Evolutionary conservation across 1,140 invertebrate species (phyloP), one percentile per base, ranked within the genome.

Genomic region (Platyura marginata): DNA sequence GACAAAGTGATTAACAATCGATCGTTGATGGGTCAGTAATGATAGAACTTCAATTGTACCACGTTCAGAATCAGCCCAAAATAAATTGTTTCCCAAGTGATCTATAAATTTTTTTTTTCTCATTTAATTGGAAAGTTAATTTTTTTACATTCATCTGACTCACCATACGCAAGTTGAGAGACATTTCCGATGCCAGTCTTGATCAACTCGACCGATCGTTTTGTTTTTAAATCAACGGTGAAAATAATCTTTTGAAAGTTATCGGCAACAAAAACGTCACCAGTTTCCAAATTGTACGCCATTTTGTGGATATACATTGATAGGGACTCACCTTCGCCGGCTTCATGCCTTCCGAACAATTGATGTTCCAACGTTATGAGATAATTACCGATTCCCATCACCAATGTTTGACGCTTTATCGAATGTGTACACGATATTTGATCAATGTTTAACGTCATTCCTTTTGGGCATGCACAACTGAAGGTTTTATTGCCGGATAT

Each of bases 391-490:
- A 65, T 34, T 3, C 58, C 66, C 3, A 66, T 41, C 0, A 61
- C 57, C 2, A 71, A 39, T 0, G 56, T 51, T 32, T 69, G 64
- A 18, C 54, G 57, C 40, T 66, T 61, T 25, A 48, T 49, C 3
- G 51, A 60, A 61, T 66, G 56, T 45, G 47, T 55, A 47, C 77
- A 80, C 2, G 61, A 67, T 5, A 62, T 63, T 22, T 59, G 54
- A 51, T 78, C 69, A 0, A 21, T 6, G 2, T 50, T 46, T 1
- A 83, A 51, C 23, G 56, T 50, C 54, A 82, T 79, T 13, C 79
- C 75, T 21, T 79, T 67, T 0, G 85, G 80, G 53, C 90, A 95
- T 5, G 72, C 76, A 59, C 90, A 95, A 0, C 65, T 66, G 50
- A 74, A 77, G 0, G 56, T 64, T 1, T 51, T 62, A 19, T 62